Evolutionary conservation across 1,140 invertebrate species (phyloP), one percentile per base, ranked within the genome.

Genomic region (Epicauta chinensis): DNA sequence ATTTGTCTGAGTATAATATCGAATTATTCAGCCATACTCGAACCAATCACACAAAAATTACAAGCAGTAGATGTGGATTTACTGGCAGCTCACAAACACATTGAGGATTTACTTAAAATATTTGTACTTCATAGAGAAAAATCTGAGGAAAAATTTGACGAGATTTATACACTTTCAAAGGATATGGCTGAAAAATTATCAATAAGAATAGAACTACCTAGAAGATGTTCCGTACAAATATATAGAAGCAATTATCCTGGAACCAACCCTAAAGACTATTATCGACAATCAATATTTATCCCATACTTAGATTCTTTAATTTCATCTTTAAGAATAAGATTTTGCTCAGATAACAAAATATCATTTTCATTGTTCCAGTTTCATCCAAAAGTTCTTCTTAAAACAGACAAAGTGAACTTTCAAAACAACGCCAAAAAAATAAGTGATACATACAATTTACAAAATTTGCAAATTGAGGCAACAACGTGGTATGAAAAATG

Each of bases 391-490:
- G n/a, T n/a, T n/a, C n/a, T n/a, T n/a, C n/a, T n/a, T n/a, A n/a
- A n/a, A n/a, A n/a, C n/a, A n/a, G n/a, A n/a, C n/a, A n/a, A n/a
- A n/a, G n/a, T n/a, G n/a, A 40, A 40, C 38, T 3, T 40, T 9
- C 12, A 40, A 40, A 40, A 40, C 14, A 40, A 40, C 16, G 38
- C 16, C 16, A 40, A 40, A 15, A 40, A 40, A 14, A 40, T 40
- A 13, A 40, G 12, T 16, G 10, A 14, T 2, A 12, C 2, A 16
- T 40, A 14, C 16, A 10, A 16, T 2, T 40, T 15, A 14, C 12
- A 40, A 3, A 40, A 13, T 40, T 40, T 40, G 12, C 12, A 14
- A 16, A 15, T 10, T 40, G 38, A 40, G 16, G 12, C 12, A 10
- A 40, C 38, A 40, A 40, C 16, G 16, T 40, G 38, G 38, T 15